Evolutionary conservation across 1,140 invertebrate genomes (phyloP).

Genomic region (Danaus plexippus): DNA sequence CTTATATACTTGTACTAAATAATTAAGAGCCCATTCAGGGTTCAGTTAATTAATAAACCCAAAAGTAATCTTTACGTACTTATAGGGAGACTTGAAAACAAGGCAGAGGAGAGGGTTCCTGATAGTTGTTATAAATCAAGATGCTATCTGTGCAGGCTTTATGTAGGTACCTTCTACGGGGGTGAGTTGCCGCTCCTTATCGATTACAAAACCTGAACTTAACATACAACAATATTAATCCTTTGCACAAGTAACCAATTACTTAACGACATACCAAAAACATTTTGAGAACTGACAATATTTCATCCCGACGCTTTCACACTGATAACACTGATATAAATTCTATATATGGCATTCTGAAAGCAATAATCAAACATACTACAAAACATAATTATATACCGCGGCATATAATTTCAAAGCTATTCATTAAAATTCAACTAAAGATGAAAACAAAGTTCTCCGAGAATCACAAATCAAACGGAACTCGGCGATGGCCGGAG

Average conservation of each 20-base stretch:
- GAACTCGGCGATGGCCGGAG: slow-evolving; percentile 50
- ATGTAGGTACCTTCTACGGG: slow-evolving; percentile 29
- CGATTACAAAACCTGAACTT: slow-evolving; percentile 11
- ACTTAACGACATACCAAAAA: no score
- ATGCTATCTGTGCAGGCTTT: slow-evolving; percentile 54
- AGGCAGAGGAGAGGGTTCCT: slow-evolving; percentile 23
- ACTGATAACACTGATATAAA: slow-evolving; percentile 21
- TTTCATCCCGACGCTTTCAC: neutral
- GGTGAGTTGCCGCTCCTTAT: slow-evolving; percentile 35
- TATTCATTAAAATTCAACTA: slow-evolving; percentile 69
- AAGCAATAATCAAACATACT: slow-evolving; percentile 58
- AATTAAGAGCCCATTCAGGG: no score
- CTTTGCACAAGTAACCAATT: slow-evolving; percentile 3
- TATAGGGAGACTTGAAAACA: no score
- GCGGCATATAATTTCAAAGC: slow-evolving; percentile 58
- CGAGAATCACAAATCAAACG: slow-evolving; percentile 62
- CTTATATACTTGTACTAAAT: no score
- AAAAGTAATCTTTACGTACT: no score
- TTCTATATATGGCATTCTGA: slow-evolving; percentile 41
- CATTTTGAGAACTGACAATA: no score
- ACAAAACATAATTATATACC: slow-evolving; percentile 52
- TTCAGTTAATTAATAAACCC: no score
- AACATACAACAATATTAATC: slow-evolving; percentile 10
- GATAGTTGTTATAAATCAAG: slow-evolving; percentile 64
- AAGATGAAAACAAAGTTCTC: slow-evolving; percentile 59